Base-by-base conservation (phyloP, 2,888 invertebrate genomes). In the Hipparchia sbordonii region DNA sequence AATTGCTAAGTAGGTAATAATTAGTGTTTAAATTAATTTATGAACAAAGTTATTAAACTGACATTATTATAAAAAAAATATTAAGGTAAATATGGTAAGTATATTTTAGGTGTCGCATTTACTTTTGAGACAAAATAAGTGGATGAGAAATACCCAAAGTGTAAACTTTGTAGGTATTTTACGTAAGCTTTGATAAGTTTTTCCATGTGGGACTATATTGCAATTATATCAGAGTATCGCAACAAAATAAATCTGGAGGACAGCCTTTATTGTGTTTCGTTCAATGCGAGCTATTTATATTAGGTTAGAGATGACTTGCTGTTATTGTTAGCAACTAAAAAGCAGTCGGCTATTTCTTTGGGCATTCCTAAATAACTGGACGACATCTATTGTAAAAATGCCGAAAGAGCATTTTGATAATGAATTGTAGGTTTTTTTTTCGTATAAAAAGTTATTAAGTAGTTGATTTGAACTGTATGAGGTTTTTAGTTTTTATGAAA, bases 281-380 rank as follows among this genome's bases (percentile, higher is more conserved):
- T 80, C 82, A 82, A 85, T 84, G 82, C 75, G 70, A 79, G 82
- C 85, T 86, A 88, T 87, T 88, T 88, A 87, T 89, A 86, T 88
- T 86, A 85, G 84, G 78, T 79, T 80, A 77, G 77, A 78, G 85
- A 89, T 91, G 90, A 89, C 90, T 91, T 89, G 90, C 89, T 84
- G 76, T 85, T 87, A 85, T 83, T 80, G 78, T 80, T 71, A 76
- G 75, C 76, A 77, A 77, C 78, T 80, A 81, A 80, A 81, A 84
- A 80, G 83, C 80, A 77, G 75, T 76, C 79, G 79, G 69, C 74
- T 78, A 81, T 85, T 84, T 84, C 81, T 83, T 77, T 78, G 81
- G 79, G 79, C 83, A 82, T 85, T 85, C 81, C 80, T 68, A 86
- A 88, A 88, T 87, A 86, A 85, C 83, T 82, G 82, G 82, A 84